Conservation (phyloP, 1,140 invertebrate genomes). For the Bombus picipes region DNA sequence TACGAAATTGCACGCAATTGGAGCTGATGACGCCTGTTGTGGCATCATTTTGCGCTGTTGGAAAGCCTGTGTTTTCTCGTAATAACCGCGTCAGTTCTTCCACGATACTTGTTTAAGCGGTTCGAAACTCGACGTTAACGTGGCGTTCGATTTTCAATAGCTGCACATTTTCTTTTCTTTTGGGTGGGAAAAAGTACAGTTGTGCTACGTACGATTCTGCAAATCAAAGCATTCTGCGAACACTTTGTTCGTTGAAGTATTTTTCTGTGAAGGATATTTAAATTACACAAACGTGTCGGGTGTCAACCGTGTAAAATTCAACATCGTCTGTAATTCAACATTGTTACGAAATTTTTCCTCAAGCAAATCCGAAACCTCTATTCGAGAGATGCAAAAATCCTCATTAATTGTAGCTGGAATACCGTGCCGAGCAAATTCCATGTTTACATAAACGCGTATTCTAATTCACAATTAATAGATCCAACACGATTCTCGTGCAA, state of each 20-base stretch:
- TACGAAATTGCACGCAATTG: slow-evolving; percentile 53
- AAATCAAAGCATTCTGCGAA: background rate
- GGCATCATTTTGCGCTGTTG: slow-evolving; percentile 30
- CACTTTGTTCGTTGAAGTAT: background rate
- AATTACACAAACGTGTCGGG: background rate
- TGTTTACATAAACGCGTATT: slow-evolving; percentile 9
- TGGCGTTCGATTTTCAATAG: background rate
- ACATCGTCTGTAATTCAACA: background rate
- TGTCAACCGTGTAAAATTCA: too few relatives aligned
- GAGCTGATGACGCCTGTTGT: slow-evolving; percentile 44
- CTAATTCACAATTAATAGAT: slow-evolving; percentile 39
- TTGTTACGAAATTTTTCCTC: background rate
- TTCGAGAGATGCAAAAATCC: background rate
- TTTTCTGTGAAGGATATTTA: background rate
- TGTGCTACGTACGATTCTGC: background rate
- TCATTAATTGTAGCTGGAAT: too few relatives aligned
- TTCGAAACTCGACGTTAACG: background rate
- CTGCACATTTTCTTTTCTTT: background rate
- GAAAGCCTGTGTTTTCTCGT: slow-evolving; percentile 8
- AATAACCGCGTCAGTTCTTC: slow-evolving; percentile 5
- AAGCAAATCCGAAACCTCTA: too few relatives aligned
- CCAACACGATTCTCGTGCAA: slow-evolving; percentile 18
- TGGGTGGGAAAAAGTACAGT: background rate
- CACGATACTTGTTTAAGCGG: too few relatives aligned
- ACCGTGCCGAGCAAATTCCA: too few relatives aligned